Percentiles rank a stretch among this genome's conserved stretches.
Conservation (phyloP, 2,797 vertebrate species). For the Trachurus trachurus region DNA sequence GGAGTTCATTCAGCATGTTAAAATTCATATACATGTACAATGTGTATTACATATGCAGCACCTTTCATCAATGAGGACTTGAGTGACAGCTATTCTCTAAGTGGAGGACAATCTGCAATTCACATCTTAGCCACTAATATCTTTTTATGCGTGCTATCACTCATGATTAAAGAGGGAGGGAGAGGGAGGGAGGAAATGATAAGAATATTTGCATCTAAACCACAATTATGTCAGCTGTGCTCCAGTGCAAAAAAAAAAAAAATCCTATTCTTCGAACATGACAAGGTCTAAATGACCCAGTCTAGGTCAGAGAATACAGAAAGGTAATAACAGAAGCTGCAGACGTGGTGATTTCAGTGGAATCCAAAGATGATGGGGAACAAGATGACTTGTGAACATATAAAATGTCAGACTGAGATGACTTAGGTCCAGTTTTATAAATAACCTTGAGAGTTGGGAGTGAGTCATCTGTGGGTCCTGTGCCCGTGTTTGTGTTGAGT, state of each 20-base stretch:
- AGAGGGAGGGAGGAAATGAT: not conserved
- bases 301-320: not conserved
- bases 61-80: not conserved
- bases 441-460: constrained; percentile 19
- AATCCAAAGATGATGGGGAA: constrained; percentile 15
- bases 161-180: not conserved
- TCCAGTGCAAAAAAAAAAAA: not conserved
- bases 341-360: not conserved
- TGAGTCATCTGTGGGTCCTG: constrained; percentile 20
- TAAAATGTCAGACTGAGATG: constrained; percentile 10
- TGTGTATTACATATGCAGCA: not conserved
- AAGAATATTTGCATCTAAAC: constrained; percentile 2
- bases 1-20: not conserved
- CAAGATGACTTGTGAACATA: not conserved
- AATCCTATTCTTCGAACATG: constrained; percentile 1
- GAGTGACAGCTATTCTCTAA: constrained; percentile 12
- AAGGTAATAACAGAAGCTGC: not conserved
- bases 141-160: not conserved
- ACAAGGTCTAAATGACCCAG: constrained; percentile 1
- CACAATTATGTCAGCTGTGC: not conserved
- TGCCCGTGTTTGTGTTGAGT: constrained; percentile 11
- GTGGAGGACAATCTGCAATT: constrained; percentile 6
- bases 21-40: not conserved
- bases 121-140: not conserved
- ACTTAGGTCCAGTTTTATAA: constrained; percentile 13